Evolutionary conservation across 1,140 invertebrate species (phyloP).

Genomic region (Diploscapter pachys): DNA sequence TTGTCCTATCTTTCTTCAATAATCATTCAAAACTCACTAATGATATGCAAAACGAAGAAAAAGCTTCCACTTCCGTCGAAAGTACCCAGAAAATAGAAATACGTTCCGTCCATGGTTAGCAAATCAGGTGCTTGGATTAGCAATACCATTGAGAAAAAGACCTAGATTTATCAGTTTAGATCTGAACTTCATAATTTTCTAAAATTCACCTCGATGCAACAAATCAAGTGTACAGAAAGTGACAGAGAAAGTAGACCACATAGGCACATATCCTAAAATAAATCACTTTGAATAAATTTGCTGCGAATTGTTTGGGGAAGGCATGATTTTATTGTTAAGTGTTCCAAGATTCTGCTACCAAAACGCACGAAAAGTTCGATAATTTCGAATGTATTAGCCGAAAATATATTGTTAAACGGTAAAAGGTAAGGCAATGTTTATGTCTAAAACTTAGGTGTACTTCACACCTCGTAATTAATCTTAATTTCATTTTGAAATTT

Average conservation of each 20-base stretch:
- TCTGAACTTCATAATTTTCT: neutral
- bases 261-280: slow-evolving; percentile 31
- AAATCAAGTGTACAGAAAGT: slow-evolving; percentile 24
- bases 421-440: no score
- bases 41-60: slow-evolving; percentile 19
- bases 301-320: no score
- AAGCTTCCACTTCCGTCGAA: slow-evolving; percentile 29
- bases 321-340: no score
- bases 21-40: neutral
- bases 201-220: slow-evolving; percentile 20
- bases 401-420: no score
- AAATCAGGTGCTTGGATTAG: slow-evolving; percentile 24
- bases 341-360: no score
- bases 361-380: no score
- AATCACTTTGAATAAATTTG: no score
- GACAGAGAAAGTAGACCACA: slow-evolving; percentile 19
- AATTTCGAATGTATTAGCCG: no score
- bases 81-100: slow-evolving; percentile 30
- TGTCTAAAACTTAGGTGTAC: no score
- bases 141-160: slow-evolving; percentile 23
- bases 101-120: slow-evolving; percentile 24
- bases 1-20: neutral
- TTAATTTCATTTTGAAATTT: no score
- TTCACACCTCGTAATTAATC: no score
- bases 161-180: slow-evolving; percentile 2